These are phyloP conservation scores for Hyalella azteca DNA, from an alignment of 2,888 invertebrate genomes.

Conservation along the genomic window DNA sequence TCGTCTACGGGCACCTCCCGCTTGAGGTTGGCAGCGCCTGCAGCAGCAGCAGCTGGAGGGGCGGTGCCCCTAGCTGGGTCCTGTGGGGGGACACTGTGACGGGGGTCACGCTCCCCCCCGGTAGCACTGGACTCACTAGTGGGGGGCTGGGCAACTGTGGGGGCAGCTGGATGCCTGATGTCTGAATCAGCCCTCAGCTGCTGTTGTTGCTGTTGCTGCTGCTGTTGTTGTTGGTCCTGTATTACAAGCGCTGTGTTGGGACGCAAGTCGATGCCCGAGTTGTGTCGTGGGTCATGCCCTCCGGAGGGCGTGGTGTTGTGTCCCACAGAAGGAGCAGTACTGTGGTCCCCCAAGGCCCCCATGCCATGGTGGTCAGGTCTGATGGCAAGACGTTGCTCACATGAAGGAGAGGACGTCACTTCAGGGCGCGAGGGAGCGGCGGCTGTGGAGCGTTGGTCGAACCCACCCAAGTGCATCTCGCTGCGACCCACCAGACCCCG, in stretches of 20 bases:
- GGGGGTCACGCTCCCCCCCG: background rate
- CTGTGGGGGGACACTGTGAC: background rate
- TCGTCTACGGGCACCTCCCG: background rate
- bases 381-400: too few relatives aligned
- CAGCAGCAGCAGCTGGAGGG: background rate
- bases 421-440: too few relatives aligned
- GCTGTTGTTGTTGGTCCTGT: background rate
- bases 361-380: too few relatives aligned
- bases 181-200: background rate
- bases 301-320: too few relatives aligned
- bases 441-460: too few relatives aligned
- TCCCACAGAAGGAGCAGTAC: too few relatives aligned
- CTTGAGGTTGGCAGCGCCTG: background rate
- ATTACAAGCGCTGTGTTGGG: background rate
- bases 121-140: background rate
- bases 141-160: background rate
- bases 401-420: too few relatives aligned
- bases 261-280: background rate
- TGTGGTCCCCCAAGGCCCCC: too few relatives aligned
- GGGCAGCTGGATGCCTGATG: background rate
- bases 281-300: too few relatives aligned
- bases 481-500: too few relatives aligned
- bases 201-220: background rate
- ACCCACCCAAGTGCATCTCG: too few relatives aligned
- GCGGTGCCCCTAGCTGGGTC: background rate